Evolutionary conservation across 2,888 invertebrate genomes (phyloP).

Genomic region (Noctua comes): DNA sequence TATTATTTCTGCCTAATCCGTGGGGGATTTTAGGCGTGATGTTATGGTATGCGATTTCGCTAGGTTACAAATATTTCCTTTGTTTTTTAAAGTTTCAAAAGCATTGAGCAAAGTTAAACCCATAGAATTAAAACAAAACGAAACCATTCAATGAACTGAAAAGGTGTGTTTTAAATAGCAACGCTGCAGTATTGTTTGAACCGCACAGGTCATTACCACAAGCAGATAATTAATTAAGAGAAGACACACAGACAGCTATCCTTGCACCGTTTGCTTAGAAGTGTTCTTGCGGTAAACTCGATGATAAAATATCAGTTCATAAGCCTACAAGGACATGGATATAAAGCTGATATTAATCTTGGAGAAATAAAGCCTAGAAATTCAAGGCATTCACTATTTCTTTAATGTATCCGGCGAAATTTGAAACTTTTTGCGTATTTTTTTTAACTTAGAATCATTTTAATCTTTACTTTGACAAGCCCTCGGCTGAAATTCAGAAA

Average conservation of each 20-base stretch:
- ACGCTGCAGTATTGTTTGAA: neutral
- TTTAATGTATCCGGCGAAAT: neutral
- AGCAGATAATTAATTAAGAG: neutral
- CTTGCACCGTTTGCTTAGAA: neutral
- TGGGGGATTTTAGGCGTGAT: no score
- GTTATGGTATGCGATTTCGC: neutral
- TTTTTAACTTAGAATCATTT: neutral
- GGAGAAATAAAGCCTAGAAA: neutral
- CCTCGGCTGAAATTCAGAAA: neutral
- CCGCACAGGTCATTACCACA: neutral
- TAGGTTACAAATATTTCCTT: neutral
- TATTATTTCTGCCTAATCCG: no score
- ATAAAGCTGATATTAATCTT: neutral
- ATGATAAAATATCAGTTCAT: neutral
- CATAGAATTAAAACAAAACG: constrained; percentile 8
- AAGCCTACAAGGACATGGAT: neutral
- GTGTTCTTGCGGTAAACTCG: neutral
- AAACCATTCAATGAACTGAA: neutral
- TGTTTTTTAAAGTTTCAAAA: neutral
- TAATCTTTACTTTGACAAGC: neutral
- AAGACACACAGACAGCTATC: neutral
- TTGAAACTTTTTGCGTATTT: neutral
- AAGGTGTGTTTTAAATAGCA: neutral
- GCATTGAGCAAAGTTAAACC: neutral
- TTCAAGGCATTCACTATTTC: neutral